Base-by-base conservation (phyloP, 23 tunicate genomes). In the Aplidium turbinatum region DNA sequence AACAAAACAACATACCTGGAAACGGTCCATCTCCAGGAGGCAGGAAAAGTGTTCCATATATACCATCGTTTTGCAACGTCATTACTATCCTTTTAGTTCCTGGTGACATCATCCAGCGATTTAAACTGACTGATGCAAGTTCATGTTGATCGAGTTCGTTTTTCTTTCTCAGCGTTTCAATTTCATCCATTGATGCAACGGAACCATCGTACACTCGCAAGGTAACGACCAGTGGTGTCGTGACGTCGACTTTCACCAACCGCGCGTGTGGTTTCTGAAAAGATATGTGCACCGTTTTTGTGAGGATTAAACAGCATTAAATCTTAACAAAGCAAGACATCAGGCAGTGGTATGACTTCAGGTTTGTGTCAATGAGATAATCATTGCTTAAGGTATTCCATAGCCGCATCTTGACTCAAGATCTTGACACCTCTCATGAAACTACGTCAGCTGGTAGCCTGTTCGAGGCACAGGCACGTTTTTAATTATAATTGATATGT, bases 11-110 rank as follows among this genome's bases (percentile, higher is more conserved):
- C 35, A 21, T 21, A 79, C 84, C 84, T 29, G 84, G 84, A 68
- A 58, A 62, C 9, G 84, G 84, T 47, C 84, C 84, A 16, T 50
- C 52, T 18, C 84, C 84, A n/a, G 60, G 64, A 28, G 84, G 84
- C 21, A 78, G 23, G 53, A 66, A 78, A 9, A 78, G 4, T 1
- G 75, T 48, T 51, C 83, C 83, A 38, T 65, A 79, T 21, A 79
- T 16, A 0, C 76, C 84, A 67, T 79, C 46, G 2, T 50, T 68
- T 54, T 67, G 28, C 9, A 67, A 38, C 26, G 76, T 67, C 1
- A 68, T 9, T 23, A 55, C 31, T 3, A 58, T 62, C 33, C 68
- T 68, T 50, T 68, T 67, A 27, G 70, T 47, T 11, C 48, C 63
- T 48, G 35, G 27, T 19, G 57, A 29, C 84, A 67, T 52, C 6